A percentile compares a stretch with the other conserved stretches of the same genome.
These are phyloP conservation scores for Hyalella azteca DNA, from an alignment of 2,888 invertebrate species.

Conservation along the genomic window DNA sequence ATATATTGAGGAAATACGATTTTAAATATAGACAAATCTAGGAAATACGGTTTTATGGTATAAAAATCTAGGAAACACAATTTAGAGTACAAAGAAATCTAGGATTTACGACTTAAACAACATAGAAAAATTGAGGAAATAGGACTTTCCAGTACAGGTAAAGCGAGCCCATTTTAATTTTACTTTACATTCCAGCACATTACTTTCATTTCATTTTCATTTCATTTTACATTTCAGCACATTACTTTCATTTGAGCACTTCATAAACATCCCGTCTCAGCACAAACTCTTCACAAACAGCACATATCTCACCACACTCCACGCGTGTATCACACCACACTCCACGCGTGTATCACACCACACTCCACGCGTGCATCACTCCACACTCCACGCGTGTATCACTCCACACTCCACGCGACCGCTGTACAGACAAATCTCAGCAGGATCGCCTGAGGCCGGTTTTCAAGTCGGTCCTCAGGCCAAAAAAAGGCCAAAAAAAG, in stretches of 20 bases:
- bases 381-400: background rate
- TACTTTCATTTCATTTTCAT: background rate
- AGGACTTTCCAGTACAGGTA: background rate
- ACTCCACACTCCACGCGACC: background rate
- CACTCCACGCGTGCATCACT: background rate
- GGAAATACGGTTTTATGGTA: background rate
- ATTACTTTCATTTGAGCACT: background rate
- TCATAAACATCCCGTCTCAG: background rate
- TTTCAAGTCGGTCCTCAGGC: background rate
- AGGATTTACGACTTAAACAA: background rate
- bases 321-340: background rate
- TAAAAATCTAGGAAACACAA: too few relatives aligned
- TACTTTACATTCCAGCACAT: background rate
- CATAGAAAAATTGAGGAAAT: background rate
- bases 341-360: background rate
- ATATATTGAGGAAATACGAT: background rate
- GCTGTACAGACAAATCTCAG: background rate
- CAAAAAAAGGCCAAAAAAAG: conserved; percentile 5
- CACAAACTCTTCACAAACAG: background rate
- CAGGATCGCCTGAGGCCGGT: background rate
- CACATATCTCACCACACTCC: background rate
- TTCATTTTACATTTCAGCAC: background rate
- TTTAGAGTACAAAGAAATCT: too few relatives aligned
- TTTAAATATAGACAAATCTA: background rate
- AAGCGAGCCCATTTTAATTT: background rate